Evolutionary conservation across 2,888 invertebrate genomes (phyloP).

Genomic region (Seira musarum): DNA sequence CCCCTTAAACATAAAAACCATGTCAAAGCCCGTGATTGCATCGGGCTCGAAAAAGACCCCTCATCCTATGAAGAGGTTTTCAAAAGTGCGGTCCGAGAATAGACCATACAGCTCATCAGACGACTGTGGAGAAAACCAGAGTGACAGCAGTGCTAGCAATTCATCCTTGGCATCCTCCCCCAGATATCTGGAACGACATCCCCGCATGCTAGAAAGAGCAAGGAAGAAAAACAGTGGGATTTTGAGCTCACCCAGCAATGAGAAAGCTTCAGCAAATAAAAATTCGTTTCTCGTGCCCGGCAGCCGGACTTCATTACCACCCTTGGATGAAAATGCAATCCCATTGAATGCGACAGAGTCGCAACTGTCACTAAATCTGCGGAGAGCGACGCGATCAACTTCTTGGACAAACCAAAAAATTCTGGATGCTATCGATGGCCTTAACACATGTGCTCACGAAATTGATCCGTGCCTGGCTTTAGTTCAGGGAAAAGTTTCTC

Average conservation of each 20-base stretch:
- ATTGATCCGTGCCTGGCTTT: constrained; percentile 48
- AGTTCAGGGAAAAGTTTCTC: constrained; percentile 11
- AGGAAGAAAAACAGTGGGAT: constrained; percentile 23
- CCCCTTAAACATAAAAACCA: neutral
- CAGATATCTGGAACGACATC: constrained; percentile 48
- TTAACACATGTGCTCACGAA: constrained; percentile 39
- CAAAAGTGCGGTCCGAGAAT: neutral
- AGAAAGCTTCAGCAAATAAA: constrained; percentile 8
- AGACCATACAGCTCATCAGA: neutral
- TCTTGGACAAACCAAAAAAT: constrained; percentile 58
- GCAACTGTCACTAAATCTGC: constrained; percentile 40
- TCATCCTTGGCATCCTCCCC: constrained; percentile 52
- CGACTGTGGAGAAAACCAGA: constrained; percentile 38
- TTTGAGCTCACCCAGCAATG: neutral
- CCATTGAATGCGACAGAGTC: constrained; percentile 44
- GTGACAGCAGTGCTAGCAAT: constrained; percentile 41
- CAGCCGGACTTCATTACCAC: constrained; percentile 43
- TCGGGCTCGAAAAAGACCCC: neutral
- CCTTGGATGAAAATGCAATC: constrained; percentile 39
- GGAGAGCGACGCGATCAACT: constrained; percentile 43
- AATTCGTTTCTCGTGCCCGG: constrained; percentile 41
- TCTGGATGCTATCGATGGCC: constrained; percentile 52
- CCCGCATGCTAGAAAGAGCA: constrained; percentile 17
- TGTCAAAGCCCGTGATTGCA: neutral
- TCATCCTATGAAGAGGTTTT: neutral